Evolutionary conservation across 1,140 invertebrate genomes (phyloP), one percentile per base, ranked within the genome.

Genomic region (Brachystomella parvula): DNA sequence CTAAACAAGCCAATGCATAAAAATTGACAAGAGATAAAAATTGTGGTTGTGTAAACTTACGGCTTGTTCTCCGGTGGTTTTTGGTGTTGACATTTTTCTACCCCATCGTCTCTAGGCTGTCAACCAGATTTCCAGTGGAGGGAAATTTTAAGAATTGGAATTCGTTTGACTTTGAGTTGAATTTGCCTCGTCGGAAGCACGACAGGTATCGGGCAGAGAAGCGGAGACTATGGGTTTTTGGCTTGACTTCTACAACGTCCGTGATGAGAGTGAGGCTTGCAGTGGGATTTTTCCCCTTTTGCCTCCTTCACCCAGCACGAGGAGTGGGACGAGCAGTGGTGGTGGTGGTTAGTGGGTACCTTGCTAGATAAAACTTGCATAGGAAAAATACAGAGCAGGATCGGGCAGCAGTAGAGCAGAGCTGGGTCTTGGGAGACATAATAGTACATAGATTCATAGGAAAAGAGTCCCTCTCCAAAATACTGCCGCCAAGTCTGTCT

Each of bases 81-180:
- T 65, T 47, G 32, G 31, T 61, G 67, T 69, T 69, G 67, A 69
- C 67, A 69, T 69, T 69, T 64, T 69, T 69, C 67, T 69, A 69
- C 67, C 67, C 67, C 67, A 69, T 69, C 44, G 63, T 53, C 49
- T 26, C 49, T 9, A 19, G 6, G 35, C 9, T 44, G 39, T 68
- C 63, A 64, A 61, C 64, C 59, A 33, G 63, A 64, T 35, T 39
- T 64, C 31, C 32, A 35, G 32, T 17, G 29, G 21, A 28, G 58
- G 58, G 58, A 60, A 60, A 60, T 39, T 9, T 39, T 39, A 39
- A 19, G 19, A 39, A 39, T 9, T 39, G 6, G 35, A 19, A 9
- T 39, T 39, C 35, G 6, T 6, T 39, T 19, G 6, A 9, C 35
- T 39, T 39, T 19, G 6, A 39, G 19, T 39, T 39, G 35, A 19